Evolutionary conservation across 2,797 vertebrate species (phyloP), one percentile per base, ranked within the genome.

Genomic region (Bucorvus abyssinicus): DNA sequence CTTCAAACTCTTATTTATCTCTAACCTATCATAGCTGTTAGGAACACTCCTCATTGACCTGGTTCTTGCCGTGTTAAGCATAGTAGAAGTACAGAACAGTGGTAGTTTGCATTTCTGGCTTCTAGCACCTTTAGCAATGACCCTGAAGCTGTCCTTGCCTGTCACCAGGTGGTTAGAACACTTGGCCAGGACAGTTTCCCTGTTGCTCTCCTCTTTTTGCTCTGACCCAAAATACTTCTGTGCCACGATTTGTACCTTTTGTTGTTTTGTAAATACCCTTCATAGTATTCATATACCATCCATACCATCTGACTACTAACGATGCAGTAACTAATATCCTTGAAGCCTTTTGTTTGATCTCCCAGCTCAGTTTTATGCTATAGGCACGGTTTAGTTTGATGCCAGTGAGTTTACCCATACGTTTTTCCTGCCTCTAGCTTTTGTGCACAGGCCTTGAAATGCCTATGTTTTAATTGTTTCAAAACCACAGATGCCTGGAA

Each of bases 1-100:
- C 84, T 85, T 52, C 64, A 77, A 94, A 75, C 23, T 87, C 74
- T 89, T 92, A 89, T 74, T 90, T 80, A 30, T 90, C 68, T 49
- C n/a, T 73, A 90, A 76, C n/a, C 24, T 60, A 19, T 71, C 47
- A 26, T 56, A 68, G 44, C n/a, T 78, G 16, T 79, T 87, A 45
- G 71, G 32, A 80, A 5, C 56, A 40, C 27, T 52, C 47, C 59
- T 93, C 34, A 14, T 2, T 89, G 49, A 64, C 40, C 49, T 77
- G 49, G 6, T 59, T 77, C 70, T 92, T 88, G 44, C 59, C 13
- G 2, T 67, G 14, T 74, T 89, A 80, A 92, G 21, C 53, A 9
- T 45, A 64, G 44, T 29, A 38, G 56, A 80, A 94, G 8, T 40
- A 69, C 14, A 55, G 70, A 87, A 65, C 52, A 52, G 5, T 6